These are phyloP conservation scores for Pristionchus entomophagus DNA, from an alignment of 2,888 invertebrate genomes.

Conservation along the genomic window DNA sequence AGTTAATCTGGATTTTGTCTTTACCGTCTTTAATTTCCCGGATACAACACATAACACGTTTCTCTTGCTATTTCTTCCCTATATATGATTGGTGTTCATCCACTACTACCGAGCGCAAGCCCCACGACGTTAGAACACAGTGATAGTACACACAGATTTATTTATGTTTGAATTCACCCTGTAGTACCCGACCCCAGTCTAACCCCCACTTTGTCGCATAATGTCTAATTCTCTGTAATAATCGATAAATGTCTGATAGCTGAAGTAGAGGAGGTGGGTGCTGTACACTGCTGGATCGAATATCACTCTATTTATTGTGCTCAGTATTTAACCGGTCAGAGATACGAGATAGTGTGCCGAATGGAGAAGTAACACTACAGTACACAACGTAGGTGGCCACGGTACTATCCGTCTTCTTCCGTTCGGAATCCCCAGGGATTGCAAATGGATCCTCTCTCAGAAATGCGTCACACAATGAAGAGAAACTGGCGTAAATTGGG, in stretches of 20 bases:
- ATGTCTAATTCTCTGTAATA: conserved; percentile 13
- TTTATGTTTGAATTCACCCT: not conserved
- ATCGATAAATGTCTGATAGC: conserved; percentile 39
- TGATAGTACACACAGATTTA: not conserved
- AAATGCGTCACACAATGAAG: not conserved
- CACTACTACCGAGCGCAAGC: not conserved
- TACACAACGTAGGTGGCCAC: not conserved
- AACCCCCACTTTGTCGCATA: not conserved
- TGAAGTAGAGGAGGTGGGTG: not conserved
- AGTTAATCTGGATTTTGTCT: not conserved
- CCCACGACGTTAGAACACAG: conserved; percentile 35
- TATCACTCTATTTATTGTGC: no score
- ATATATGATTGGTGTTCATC: not conserved
- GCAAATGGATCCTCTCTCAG: not conserved
- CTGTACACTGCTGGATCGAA: not conserved
- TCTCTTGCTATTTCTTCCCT: not conserved
- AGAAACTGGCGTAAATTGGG: not conserved
- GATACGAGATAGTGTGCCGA: no score
- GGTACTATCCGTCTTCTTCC: not conserved
- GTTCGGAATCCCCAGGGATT: conserved; percentile 4
- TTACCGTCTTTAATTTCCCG: not conserved
- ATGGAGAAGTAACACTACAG: no score
- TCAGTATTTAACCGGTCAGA: no score
- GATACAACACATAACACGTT: not conserved
- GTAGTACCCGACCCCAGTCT: not conserved